Percentiles rank a stretch among this genome's conserved stretches.
phyloP scores from a whole-genome alignment of 2,113 vertebrate species.

The Scatophagus argus region DNA sequence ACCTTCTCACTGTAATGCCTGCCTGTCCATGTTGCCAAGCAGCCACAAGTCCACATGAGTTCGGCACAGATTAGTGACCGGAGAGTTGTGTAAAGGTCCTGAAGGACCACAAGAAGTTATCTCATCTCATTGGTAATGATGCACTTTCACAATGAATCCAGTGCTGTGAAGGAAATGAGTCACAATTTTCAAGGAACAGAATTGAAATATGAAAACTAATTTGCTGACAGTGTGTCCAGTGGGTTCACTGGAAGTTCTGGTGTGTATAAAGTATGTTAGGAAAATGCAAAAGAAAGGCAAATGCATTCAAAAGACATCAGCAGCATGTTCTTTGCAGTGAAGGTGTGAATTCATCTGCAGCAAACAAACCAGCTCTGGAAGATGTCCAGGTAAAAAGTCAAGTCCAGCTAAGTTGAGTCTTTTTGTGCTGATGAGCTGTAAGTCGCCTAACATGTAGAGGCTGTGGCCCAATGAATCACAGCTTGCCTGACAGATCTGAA shows the following conservation, averaged over 20 bases:
- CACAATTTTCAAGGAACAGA: not conserved
- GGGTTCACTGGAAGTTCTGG: not conserved
- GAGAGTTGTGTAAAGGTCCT: slow-evolving; percentile 16
- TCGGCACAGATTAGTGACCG: slow-evolving; percentile 4
- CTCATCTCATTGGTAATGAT: not conserved
- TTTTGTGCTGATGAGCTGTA: slow-evolving; percentile 49
- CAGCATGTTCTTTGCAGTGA: not conserved
- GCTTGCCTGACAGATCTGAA: slow-evolving; percentile 59
- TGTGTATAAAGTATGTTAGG: not conserved
- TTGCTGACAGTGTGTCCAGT: too few species aligned
- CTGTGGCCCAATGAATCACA: slow-evolving; percentile 51
- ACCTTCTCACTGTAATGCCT: slow-evolving; percentile 48
- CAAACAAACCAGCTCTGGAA: slow-evolving; percentile 40
- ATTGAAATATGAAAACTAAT: not conserved
- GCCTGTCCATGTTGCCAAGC: slow-evolving; percentile 52
- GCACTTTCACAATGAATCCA: not conserved
- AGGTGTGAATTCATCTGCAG: slow-evolving; percentile 31
- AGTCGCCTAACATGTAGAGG: slow-evolving; percentile 28
- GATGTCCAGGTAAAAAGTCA: slow-evolving; percentile 33
- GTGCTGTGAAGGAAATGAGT: not conserved
- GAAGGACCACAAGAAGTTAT: slow-evolving; percentile 10
- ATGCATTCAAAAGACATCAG: slow-evolving; percentile 16
- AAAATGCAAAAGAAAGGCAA: slow-evolving; percentile 26
- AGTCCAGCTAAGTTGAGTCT: slow-evolving; percentile 28
- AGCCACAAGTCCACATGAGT: slow-evolving; percentile 26